Base-by-base conservation (phyloP, 1,140 invertebrate genomes). In the Zeugodacus cucurbitae region DNA sequence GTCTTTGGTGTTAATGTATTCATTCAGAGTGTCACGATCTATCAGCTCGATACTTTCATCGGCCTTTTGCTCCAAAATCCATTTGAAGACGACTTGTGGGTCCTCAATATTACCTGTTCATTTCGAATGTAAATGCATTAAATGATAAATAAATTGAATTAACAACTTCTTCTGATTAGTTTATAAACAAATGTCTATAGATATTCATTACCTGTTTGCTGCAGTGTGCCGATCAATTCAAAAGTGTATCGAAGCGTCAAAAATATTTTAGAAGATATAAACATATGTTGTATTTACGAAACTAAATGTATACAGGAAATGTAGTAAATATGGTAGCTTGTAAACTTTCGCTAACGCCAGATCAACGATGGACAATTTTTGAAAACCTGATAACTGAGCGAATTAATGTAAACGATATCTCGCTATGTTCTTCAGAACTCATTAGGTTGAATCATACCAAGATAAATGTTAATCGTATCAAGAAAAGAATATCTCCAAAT, bases 21-120 rank as follows among this genome's bases (percentile, higher is more conserved):
- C 96, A 91, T 96, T 96, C 10, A 99, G 94, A 91, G 96, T 96
- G 86, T 98, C 97, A 90, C 98, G 95, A 91, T 98, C 96, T 87
- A 99, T 97, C 91, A 98, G 97, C 94, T 98, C 97, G 89, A 99
- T 98, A 92, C 97, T 98, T 92, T 97, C 97, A 93, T 98, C 98
- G 93, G 97, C 97, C 93, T 98, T 98, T 93, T 98, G 97, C 92
- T 96, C 96, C 78, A 97, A 95, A 95, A 98, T 97, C 98, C 98
- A 99, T 88, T 97, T 96, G 87, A 98, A 94, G 20, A 98, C 98
- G 92, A 97, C 96, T 67, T 95, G 95, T 93, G 98, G 97, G 91
- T 97, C 97, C 89, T 96, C 94, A 89, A 98, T 95, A 94, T 98
- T 97, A 91, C 97, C 98, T 98, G 91, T 67, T 29, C 32, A 54